phyloP scores from a whole-genome alignment of 2,797 vertebrate genomes.

The Chaunax sp. region DNA sequence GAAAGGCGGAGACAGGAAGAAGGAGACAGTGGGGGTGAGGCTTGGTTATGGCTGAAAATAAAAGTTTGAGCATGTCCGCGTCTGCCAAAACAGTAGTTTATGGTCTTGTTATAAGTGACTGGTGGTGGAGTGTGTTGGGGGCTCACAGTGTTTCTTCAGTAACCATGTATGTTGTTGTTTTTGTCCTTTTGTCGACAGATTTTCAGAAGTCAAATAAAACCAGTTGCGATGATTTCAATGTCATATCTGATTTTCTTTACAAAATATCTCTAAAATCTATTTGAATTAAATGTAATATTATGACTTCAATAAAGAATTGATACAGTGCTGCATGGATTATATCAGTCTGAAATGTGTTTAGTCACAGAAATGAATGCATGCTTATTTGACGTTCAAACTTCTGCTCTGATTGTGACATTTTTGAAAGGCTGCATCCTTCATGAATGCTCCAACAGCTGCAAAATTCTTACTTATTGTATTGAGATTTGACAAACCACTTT shows the following conservation, averaged over 20 bases:
- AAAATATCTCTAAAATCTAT: slow-evolving; percentile 8
- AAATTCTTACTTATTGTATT: background rate
- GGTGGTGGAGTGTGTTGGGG: slow-evolving; percentile 4
- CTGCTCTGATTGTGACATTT: background rate
- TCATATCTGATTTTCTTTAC: slow-evolving; percentile 2
- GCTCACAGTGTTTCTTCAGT: slow-evolving; percentile 1
- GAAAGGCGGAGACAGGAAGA: slow-evolving; percentile 1
- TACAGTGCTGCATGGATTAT: background rate
- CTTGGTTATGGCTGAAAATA: slow-evolving; percentile 44
- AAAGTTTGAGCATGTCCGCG: slow-evolving; percentile 12
- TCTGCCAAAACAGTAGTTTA: slow-evolving; percentile 18
- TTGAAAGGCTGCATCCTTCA: background rate
- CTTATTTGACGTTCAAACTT: background rate
- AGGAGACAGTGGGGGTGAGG: slow-evolving; percentile 9
- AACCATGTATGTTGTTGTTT: slow-evolving; percentile 3
- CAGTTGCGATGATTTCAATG: background rate
- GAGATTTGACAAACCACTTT: slow-evolving; percentile 3
- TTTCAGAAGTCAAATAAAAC: background rate
- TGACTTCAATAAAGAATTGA: slow-evolving; percentile 1
- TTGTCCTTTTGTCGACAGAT: slow-evolving; percentile 1
- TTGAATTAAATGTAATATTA: slow-evolving; percentile 12
- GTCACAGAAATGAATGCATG: background rate
- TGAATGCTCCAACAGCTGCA: background rate
- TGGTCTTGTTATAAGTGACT: slow-evolving; percentile 22
- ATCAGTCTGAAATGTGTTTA: slow-evolving; percentile 3